Evolutionary conservation across 2,888 invertebrate species (phyloP).

Genomic region (Elaeidobius kamerunicus): DNA sequence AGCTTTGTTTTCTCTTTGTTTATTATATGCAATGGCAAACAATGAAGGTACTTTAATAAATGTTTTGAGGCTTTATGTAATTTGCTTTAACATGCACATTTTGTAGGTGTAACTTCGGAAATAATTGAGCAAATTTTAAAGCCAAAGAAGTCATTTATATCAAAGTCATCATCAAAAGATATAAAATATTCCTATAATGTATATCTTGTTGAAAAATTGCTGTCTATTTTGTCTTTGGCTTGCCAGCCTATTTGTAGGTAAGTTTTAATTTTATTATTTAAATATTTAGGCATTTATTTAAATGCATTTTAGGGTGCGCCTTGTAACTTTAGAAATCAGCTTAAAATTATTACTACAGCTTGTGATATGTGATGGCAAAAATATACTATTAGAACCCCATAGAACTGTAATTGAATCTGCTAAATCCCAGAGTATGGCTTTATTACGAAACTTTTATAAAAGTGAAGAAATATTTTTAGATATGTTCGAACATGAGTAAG

Average conservation of each 20-base stretch:
- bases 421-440: conserved; percentile 76
- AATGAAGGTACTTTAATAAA: conserved; percentile 89
- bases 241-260: conserved; percentile 78
- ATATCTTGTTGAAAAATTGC: conserved; percentile 75
- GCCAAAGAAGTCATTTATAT: conserved; percentile 51
- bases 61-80: not conserved
- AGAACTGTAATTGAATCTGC: conserved; percentile 67
- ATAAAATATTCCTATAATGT: conserved; percentile 68
- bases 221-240: conserved; percentile 77
- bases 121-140: conserved; percentile 75
- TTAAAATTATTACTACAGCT: conserved; percentile 75
- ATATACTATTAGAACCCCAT: conserved; percentile 65
- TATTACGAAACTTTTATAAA: conserved; percentile 90
- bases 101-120: conserved; percentile 76
- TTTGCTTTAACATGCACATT: not conserved
- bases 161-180: conserved; percentile 43
- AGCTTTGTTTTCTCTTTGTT: conserved; percentile 84
- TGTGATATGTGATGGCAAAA: conserved; percentile 56
- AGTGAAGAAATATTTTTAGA: conserved; percentile 98
- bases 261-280: conserved; percentile 4
- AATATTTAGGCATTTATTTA: not conserved
- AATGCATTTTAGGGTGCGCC: conserved; percentile 63
- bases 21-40: conserved; percentile 89
- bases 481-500: conserved; percentile 94
- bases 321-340: conserved; percentile 88